These are phyloP conservation scores for Eufriesea mexicana DNA, from an alignment of 1,140 invertebrate genomes.

Conservation along the genomic window DNA sequence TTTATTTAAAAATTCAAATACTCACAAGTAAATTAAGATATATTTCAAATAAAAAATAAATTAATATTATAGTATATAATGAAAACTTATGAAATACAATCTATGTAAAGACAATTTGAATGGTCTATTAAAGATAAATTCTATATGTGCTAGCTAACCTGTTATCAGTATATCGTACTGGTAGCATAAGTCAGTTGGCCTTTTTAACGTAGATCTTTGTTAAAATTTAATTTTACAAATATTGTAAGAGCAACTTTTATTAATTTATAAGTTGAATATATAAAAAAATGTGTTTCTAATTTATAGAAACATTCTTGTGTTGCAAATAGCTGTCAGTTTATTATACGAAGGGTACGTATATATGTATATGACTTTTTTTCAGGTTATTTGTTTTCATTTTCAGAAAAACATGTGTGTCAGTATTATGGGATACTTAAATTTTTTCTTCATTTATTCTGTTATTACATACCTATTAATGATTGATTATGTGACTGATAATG, in stretches of 20 bases:
- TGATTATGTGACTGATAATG: background rate
- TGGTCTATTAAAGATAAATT: conserved; percentile 13
- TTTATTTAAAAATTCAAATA: background rate
- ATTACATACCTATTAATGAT: background rate
- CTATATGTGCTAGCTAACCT: conserved; percentile 30
- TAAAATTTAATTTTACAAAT: conserved; percentile 8
- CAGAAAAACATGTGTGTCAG: background rate
- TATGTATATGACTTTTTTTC: background rate
- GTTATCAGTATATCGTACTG: conserved; percentile 10
- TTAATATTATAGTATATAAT: background rate
- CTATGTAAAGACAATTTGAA: background rate
- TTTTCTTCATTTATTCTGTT: background rate
- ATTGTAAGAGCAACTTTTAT: background rate
- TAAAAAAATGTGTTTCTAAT: conserved; percentile 12
- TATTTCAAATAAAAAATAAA: background rate
- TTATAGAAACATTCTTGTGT: background rate
- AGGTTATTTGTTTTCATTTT: conserved; percentile 31
- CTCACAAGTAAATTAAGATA: background rate
- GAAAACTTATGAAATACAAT: background rate
- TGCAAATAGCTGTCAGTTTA: background rate
- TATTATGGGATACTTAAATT: conserved; percentile 6
- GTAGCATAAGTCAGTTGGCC: conserved; percentile 2
- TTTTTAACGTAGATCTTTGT: background rate
- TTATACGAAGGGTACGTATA: background rate
- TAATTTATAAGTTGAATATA: background rate